Evolutionary conservation across 2,797 vertebrate species (phyloP).

Genomic region (Ptychadena robeensis): DNA sequence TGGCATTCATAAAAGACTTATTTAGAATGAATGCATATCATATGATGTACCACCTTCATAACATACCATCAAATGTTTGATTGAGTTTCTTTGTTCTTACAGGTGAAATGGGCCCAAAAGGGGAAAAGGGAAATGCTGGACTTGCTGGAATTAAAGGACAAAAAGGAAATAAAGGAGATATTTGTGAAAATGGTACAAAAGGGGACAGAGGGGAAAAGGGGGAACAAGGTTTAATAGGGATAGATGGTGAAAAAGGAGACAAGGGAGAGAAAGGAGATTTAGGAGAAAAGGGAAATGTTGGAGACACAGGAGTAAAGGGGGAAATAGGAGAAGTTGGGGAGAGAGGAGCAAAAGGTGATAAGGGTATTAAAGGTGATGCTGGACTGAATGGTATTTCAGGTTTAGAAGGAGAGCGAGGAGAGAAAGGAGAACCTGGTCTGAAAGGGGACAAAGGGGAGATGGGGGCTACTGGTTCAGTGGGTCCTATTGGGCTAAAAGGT

Average conservation of each 20-base stretch:
- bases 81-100: slow-evolving; percentile 47
- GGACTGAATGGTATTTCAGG: slow-evolving; percentile 83
- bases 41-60: too few relatives aligned
- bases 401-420: slow-evolving; percentile 78
- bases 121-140: slow-evolving; percentile 84
- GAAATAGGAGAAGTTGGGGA: slow-evolving; percentile 85
- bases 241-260: slow-evolving; percentile 76
- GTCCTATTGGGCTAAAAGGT: slow-evolving; percentile 82
- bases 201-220: slow-evolving; percentile 89
- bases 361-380: slow-evolving; percentile 82
- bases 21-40: too few relatives aligned
- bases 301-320: slow-evolving; percentile 82
- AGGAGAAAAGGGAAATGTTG: slow-evolving; percentile 86
- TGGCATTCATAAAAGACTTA: too few relatives aligned
- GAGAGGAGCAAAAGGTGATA: slow-evolving; percentile 80
- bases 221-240: slow-evolving; percentile 77
- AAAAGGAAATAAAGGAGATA: slow-evolving; percentile 85
- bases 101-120: slow-evolving; percentile 89
- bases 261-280: slow-evolving; percentile 85
- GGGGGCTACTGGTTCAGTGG: slow-evolving; percentile 77
- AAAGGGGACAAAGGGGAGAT: slow-evolving; percentile 85
- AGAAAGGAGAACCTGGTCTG: slow-evolving; percentile 81
- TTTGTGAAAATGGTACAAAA: slow-evolving; percentile 84
- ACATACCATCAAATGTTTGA: neutral
- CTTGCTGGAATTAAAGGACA: slow-evolving; percentile 82